A percentile compares a stretch with the other conserved stretches of the same genome.
Evolutionary conservation across 2,888 invertebrate genomes (phyloP).

Genomic region (Andrena bicolor): DNA sequence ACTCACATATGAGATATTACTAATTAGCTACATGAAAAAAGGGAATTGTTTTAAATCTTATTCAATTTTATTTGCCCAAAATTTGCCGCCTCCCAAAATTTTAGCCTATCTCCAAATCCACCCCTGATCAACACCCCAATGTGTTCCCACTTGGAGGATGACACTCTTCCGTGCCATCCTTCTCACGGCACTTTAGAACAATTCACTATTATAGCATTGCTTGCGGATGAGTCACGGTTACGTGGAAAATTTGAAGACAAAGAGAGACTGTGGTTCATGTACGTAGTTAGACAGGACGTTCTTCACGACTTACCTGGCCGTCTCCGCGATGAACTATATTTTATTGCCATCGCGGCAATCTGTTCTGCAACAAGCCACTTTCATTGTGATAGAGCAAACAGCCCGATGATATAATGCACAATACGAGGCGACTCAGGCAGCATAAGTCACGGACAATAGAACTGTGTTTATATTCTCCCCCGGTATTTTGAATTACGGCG

Average conservation of each 20-base stretch:
- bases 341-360: constrained; percentile 49
- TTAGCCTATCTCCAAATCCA: no score
- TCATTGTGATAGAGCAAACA: constrained; percentile 56
- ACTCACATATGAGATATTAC: no score
- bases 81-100: no score
- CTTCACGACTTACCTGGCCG: constrained; percentile 31
- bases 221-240: constrained; percentile 8
- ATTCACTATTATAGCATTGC: constrained; percentile 12
- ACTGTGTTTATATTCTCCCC: constrained; percentile 45
- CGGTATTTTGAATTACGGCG: constrained; percentile 53
- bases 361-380: constrained; percentile 40
- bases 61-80: no score
- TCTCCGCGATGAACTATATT: constrained; percentile 55
- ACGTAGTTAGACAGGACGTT: constrained; percentile 15
- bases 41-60: no score
- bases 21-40: no score
- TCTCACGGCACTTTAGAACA: not conserved
- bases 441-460: constrained; percentile 68
- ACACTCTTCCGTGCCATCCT: no score
- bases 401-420: constrained; percentile 60
- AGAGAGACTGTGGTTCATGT: not conserved
- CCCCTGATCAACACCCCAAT: no score
- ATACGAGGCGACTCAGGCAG: constrained; percentile 34
- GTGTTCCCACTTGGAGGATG: no score
- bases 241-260: constrained; percentile 20